phyloP scores from a whole-genome alignment of 2,888 invertebrate genomes.

The Protonemura montana region DNA sequence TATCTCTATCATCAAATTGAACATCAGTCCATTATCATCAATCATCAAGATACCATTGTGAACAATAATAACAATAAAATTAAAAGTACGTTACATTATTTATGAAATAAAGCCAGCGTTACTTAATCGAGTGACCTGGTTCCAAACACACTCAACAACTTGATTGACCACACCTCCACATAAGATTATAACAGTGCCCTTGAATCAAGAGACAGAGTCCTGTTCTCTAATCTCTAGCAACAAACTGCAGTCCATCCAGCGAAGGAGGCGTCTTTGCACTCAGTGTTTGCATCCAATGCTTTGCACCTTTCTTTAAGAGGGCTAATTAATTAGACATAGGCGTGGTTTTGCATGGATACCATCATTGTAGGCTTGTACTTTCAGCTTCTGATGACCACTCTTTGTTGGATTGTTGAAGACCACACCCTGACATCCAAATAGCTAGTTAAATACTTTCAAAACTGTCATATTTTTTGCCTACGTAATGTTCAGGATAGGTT shows the following conservation, averaged over 20 bases:
- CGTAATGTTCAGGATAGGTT: too few species aligned
- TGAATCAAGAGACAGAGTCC: neutral
- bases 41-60: too few species aligned
- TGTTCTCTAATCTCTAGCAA: neutral
- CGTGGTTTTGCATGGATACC: conserved; percentile 19
- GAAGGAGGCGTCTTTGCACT: neutral
- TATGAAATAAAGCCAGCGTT: neutral
- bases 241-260: neutral
- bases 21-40: too few species aligned
- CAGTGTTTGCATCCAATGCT: conserved; percentile 1
- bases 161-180: conserved; percentile 15
- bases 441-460: too few species aligned
- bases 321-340: conserved; percentile 13
- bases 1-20: too few species aligned
- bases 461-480: too few species aligned
- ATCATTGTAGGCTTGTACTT: conserved; percentile 7
- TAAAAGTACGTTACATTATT: neutral
- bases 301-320: neutral
- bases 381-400: neutral
- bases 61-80: neutral
- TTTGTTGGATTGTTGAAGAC: neutral
- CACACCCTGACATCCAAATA: neutral
- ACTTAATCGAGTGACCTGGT: conserved; percentile 36
- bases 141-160: neutral
- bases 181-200: neutral